Percentiles rank a stretch among this genome's conserved stretches.
phyloP scores from a whole-genome alignment of 2,888 invertebrate genomes.

The Stenotaenia linearis region DNA sequence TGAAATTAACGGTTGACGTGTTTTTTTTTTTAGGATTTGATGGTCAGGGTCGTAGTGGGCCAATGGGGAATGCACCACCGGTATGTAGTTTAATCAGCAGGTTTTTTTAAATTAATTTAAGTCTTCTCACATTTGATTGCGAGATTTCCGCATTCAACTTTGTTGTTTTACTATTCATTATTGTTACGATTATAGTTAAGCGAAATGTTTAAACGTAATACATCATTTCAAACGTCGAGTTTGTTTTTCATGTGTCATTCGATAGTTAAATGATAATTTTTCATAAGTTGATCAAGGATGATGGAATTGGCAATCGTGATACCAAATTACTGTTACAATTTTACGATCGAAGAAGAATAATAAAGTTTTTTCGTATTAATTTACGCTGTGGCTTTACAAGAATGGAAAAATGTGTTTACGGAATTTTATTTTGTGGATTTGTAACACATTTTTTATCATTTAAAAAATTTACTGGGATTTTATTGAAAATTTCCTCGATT shows the following conservation, averaged over 20 bases:
- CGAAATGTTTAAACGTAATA: neutral
- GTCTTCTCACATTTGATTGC: neutral
- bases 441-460: too few relatives aligned
- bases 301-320: neutral
- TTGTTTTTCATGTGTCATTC: too few relatives aligned
- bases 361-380: too few relatives aligned
- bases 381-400: too few relatives aligned
- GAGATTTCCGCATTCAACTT: neutral
- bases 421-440: too few relatives aligned
- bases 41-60: slow-evolving; percentile 15
- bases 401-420: too few relatives aligned
- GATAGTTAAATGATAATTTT: too few relatives aligned
- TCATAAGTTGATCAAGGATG: neutral
- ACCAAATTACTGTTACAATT: too few relatives aligned
- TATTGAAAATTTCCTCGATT: too few relatives aligned
- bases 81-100: neutral
- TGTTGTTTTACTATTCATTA: neutral
- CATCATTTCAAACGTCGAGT: too few relatives aligned
- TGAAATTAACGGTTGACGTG: neutral
- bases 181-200: neutral
- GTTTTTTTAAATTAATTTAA: neutral
- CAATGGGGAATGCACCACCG: slow-evolving; percentile 15
- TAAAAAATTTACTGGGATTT: too few relatives aligned
- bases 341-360: too few relatives aligned
- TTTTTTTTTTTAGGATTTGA: slow-evolving; percentile 17